Conservation (phyloP, 2,888 invertebrate genomes). For the Steinernema carpocapsae region DNA sequence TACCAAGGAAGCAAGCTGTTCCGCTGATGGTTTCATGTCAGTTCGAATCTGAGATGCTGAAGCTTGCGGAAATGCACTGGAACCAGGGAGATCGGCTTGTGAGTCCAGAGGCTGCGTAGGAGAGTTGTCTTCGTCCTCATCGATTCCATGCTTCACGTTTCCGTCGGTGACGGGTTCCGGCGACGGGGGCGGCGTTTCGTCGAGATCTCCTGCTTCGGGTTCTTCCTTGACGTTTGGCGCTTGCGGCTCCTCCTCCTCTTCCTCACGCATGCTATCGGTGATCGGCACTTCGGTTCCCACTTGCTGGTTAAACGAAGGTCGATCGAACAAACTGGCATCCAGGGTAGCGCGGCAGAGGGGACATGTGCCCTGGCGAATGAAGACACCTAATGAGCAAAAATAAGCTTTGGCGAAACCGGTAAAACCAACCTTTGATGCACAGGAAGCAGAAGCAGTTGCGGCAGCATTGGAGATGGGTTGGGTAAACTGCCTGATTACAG, state of each 20-base stretch:
- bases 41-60: too few species aligned
- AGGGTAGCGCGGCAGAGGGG: slow-evolving; percentile 8
- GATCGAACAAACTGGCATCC: background rate
- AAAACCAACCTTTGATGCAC: slow-evolving; percentile 53
- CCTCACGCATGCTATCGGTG: slow-evolving; percentile 10
- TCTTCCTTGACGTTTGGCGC: background rate
- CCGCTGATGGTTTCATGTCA: too few species aligned
- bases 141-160: too few species aligned
- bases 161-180: too few species aligned
- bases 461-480: slow-evolving; percentile 47
- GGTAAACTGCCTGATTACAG: slow-evolving; percentile 41
- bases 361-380: slow-evolving; percentile 9
- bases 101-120: too few species aligned
- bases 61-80: too few species aligned
- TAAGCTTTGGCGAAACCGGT: too few species aligned
- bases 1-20: too few species aligned
- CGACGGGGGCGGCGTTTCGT: too few species aligned
- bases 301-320: background rate
- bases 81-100: too few species aligned
- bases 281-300: background rate
- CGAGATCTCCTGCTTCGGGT: background rate
- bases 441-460: slow-evolving; percentile 57
- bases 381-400: background rate
- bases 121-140: too few species aligned
- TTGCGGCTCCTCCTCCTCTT: background rate